phyloP scores from a whole-genome alignment of 2,113 vertebrate species.

The Alexandromys fortis region DNA sequence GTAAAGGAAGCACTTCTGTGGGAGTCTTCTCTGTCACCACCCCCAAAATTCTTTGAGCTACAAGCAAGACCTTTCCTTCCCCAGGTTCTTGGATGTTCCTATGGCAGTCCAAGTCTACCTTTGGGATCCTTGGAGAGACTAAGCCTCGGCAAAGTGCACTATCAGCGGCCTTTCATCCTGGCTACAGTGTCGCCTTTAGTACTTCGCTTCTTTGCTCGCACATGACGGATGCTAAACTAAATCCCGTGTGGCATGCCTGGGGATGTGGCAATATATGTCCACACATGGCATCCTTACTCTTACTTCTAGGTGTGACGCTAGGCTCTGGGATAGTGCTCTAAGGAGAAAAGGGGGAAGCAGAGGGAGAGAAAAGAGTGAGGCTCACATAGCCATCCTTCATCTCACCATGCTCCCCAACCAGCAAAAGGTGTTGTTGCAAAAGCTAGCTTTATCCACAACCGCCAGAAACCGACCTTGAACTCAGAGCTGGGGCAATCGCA shows the following conservation, averaged over 20 bases:
- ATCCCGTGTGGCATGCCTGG: not conserved
- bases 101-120: not conserved
- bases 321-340: not conserved
- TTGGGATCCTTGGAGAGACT: not conserved
- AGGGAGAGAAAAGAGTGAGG: not conserved
- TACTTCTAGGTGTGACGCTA: not conserved
- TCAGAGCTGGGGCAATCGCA: not conserved
- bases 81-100: not conserved
- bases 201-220: not conserved
- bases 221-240: not conserved
- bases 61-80: not conserved
- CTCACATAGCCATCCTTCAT: not conserved
- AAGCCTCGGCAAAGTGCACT: not conserved
- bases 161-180: not conserved
- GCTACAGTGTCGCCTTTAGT: accelerated
- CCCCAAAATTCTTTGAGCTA: not conserved
- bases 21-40: not conserved
- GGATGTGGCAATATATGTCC: not conserved
- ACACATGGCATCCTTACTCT: not conserved
- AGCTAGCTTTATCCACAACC: not conserved
- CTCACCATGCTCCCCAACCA: not conserved
- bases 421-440: not conserved
- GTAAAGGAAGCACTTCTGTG: not conserved
- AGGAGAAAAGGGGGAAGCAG: not conserved
- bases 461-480: not conserved